Evolutionary conservation across 2,888 invertebrate genomes (phyloP), one percentile per base, ranked within the genome.

Genomic region (Spialia ferax): DNA sequence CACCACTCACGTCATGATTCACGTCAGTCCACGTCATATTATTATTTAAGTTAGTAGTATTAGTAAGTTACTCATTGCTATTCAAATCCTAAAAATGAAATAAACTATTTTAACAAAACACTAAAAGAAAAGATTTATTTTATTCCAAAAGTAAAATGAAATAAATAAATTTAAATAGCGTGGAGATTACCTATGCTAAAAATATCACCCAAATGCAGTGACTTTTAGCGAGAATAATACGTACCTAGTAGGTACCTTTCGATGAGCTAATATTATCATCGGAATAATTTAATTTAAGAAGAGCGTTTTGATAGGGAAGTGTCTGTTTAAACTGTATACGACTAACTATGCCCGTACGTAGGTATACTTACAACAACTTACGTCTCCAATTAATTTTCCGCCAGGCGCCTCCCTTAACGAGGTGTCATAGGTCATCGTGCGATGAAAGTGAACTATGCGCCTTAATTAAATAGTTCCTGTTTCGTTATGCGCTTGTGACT

Each of bases 391-490:
- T 59, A 42, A 59, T 59, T 45, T 59, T 22, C 45, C 45, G 18
- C 13, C 54, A 15, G 26, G 54, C 32, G 35, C 23, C 42, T 45
- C 22, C 20, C 42, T n/a, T n/a, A 59, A 42, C 38, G 18, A 42
- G 38, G n/a, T 42, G 26, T 29, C 57, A 57, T n/a, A 45, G 60
- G 48, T 61, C 60, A 18, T 32, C 60, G 23, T 22, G 29, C 60
- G 18, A 29, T 61, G 48, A 32, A 61, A 61, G 48, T 48, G 60
- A 61, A 48, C 29, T 45, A 48, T 60, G 60, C 29, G 48, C 60
- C 48, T 60, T 60, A 60, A 60, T 60, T 60, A 60, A 48, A 60
- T 60, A 60, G 48, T 60, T 60, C 60, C 60, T 60, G 60, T 60
- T 48, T 29, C 60, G 45, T 48, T 60, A 60, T 60, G 45, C 45